A percentile compares a stretch with the other conserved stretches of the same genome.
These are phyloP conservation scores for Eucriotettix oculatus DNA, from an alignment of 2,888 invertebrate species.

Conservation along the genomic window DNA sequence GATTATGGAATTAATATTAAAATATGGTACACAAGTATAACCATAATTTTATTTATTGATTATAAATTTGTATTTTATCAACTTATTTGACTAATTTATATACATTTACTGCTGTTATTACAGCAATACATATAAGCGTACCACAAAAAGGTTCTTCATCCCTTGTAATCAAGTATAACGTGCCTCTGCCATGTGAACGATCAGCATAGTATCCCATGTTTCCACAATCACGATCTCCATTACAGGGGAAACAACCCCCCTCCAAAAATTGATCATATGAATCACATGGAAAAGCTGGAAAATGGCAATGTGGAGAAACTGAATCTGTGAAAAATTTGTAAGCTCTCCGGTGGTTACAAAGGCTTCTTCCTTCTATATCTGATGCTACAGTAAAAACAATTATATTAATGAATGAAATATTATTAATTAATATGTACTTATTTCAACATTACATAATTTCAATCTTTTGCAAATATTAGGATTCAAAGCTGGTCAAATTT, in stretches of 20 bases:
- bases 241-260: slow-evolving; percentile 60
- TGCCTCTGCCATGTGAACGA: slow-evolving; percentile 54
- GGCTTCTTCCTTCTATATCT: slow-evolving; percentile 66
- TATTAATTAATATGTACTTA: too few species aligned
- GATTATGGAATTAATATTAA: too few species aligned
- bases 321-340: slow-evolving; percentile 92
- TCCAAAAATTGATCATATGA: slow-evolving; percentile 68
- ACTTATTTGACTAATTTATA: too few species aligned
- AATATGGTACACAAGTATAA: too few species aligned
- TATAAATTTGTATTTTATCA: too few species aligned
- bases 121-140: slow-evolving; percentile 18
- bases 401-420: neutral
- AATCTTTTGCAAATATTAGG: too few species aligned
- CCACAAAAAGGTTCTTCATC: slow-evolving; percentile 88
- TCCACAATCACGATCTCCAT: slow-evolving; percentile 44
- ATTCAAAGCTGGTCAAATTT: too few species aligned
- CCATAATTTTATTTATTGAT: too few species aligned
- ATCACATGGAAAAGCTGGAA: slow-evolving; percentile 78
- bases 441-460: too few species aligned
- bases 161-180: slow-evolving; percentile 74
- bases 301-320: slow-evolving; percentile 77
- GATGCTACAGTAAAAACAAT: slow-evolving; percentile 35
- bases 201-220: slow-evolving; percentile 92
- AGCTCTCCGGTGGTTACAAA: slow-evolving; percentile 85
- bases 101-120: too few species aligned